Evolutionary conservation across 2,888 invertebrate genomes (phyloP).

Genomic region (Heliconius ethilla): DNA sequence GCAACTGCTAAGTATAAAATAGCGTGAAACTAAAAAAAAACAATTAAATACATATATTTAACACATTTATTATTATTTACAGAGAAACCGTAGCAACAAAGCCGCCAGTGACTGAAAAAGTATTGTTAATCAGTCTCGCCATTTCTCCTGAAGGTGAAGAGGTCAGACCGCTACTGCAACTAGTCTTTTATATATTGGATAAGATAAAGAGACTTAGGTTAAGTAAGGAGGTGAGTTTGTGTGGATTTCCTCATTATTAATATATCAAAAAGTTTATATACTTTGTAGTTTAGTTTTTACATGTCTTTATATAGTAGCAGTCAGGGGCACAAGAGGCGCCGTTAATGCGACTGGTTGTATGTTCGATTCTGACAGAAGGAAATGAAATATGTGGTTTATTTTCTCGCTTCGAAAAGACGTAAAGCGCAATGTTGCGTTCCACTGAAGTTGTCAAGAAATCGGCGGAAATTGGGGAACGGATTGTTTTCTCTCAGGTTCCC

Average conservation of each 20-base stretch:
- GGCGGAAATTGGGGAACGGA: too few relatives aligned
- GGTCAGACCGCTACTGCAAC: constrained; percentile 90
- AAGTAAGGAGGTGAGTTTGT: constrained; percentile 90
- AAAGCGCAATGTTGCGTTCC: too few relatives aligned
- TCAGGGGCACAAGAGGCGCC: too few relatives aligned
- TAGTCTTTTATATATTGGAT: constrained; percentile 96
- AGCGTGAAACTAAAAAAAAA: too few relatives aligned
- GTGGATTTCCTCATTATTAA: background rate
- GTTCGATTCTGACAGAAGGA: too few relatives aligned
- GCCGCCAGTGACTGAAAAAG: constrained; percentile 90
- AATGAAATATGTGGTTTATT: too few relatives aligned
- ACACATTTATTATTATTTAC: background rate
- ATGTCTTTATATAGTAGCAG: too few relatives aligned
- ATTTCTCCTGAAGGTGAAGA: constrained; percentile 86
- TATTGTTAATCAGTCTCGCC: constrained; percentile 91
- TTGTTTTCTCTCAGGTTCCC: too few relatives aligned
- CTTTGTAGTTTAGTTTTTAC: background rate
- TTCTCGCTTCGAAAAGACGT: too few relatives aligned
- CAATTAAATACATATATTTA: too few relatives aligned
- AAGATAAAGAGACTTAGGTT: constrained; percentile 93
- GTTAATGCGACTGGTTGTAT: too few relatives aligned
- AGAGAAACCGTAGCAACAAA: constrained; percentile 85
- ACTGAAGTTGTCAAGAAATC: too few relatives aligned
- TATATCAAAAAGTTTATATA: background rate
- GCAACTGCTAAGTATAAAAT: background rate